Conservation (phyloP, 2,113 vertebrate species). For the Microtus pennsylvanicus region DNA sequence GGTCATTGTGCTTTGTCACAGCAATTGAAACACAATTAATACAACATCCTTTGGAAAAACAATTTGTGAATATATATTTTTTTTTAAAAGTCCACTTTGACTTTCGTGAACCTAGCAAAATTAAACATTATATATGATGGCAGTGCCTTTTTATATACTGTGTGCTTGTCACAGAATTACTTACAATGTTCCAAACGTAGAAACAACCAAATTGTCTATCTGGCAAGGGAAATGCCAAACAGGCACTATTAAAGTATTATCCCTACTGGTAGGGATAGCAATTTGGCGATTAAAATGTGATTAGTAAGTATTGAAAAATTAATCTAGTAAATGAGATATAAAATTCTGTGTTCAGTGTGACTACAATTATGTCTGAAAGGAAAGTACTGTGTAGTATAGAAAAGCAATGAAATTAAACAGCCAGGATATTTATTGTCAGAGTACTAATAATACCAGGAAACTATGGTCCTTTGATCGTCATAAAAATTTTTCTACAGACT, state of each 20-base stretch:
- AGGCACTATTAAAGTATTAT: constrained; percentile 26
- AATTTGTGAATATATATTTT: constrained; percentile 10
- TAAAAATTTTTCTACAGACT: background rate
- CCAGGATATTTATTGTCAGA: background rate
- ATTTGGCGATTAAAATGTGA: constrained; percentile 5
- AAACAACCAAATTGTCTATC: background rate
- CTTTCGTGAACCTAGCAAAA: constrained; percentile 38
- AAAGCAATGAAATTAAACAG: constrained; percentile 35
- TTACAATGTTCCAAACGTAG: constrained; percentile 16
- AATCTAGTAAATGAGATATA: background rate
- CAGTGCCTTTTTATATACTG: background rate
- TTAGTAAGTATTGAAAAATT: constrained; percentile 23
- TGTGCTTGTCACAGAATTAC: background rate
- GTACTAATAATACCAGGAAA: background rate
- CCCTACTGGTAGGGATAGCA: background rate
- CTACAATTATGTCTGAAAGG: background rate
- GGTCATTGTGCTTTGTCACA: background rate
- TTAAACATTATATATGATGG: background rate
- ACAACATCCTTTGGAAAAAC: background rate
- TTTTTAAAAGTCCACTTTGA: background rate
- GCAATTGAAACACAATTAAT: background rate
- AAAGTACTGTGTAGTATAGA: background rate
- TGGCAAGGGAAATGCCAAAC: background rate
- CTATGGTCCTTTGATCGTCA: background rate
- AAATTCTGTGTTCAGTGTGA: background rate